A percentile compares a stretch with the other conserved stretches of the same genome.
Evolutionary conservation across 2,797 vertebrate genomes (phyloP).

Genomic region (Staurois parvus): DNA sequence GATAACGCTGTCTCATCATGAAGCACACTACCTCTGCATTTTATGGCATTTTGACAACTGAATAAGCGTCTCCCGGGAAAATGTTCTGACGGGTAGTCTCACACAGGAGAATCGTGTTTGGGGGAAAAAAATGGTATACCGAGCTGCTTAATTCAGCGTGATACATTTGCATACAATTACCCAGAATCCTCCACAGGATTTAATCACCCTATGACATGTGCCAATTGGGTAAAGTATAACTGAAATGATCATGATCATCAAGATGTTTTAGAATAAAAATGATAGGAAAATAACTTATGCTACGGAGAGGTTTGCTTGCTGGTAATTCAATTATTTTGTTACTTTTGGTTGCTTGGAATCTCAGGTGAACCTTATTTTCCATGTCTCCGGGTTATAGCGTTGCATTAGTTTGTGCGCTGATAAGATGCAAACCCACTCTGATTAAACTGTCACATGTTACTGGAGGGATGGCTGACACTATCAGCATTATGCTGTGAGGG

Average conservation of each 20-base stretch:
- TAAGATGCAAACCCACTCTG: conserved; percentile 60
- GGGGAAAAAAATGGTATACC: conserved; percentile 28
- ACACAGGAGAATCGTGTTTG: conserved; percentile 24
- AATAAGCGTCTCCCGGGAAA: conserved; percentile 48
- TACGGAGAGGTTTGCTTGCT: too few relatives aligned
- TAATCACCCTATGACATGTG: conserved; percentile 30
- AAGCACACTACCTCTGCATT: conserved; percentile 52
- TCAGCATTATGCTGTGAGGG: conserved; percentile 56
- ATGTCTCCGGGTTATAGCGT: conserved; percentile 29
- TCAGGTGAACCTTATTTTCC: neutral
- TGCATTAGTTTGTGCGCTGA: conserved; percentile 59
- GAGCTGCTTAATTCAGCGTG: conserved; percentile 52
- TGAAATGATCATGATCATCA: neutral
- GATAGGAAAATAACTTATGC: too few relatives aligned
- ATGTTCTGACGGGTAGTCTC: conserved; percentile 55
- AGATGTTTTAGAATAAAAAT: neutral
- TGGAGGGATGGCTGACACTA: conserved; percentile 60
- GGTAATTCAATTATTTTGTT: neutral
- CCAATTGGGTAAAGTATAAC: conserved; percentile 39
- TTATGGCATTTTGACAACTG: conserved; percentile 60
- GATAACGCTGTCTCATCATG: conserved; percentile 40
- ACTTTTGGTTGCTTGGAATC: neutral
- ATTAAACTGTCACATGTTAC: conserved; percentile 63
- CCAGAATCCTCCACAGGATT: conserved; percentile 50
- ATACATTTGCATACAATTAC: conserved; percentile 54